Percentiles rank a stretch among this genome's conserved stretches.
phyloP scores from a whole-genome alignment of 35 echinoderm and acorn worm species.

The Hemicentrotus pulcherrimus region DNA sequence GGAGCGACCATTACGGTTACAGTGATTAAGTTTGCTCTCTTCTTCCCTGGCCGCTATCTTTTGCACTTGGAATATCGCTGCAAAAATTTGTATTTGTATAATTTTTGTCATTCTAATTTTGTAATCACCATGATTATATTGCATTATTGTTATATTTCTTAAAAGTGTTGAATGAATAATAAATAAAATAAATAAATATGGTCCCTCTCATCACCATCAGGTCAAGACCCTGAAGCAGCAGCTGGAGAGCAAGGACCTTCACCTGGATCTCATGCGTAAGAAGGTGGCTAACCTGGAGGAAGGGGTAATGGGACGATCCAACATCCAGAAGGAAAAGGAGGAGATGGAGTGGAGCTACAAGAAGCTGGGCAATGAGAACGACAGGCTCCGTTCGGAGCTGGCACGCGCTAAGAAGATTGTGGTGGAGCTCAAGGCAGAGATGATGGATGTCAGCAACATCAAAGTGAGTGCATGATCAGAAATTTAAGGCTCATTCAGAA shows the following conservation, averaged over 20 bases:
- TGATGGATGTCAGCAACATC: slow-evolving; percentile 86
- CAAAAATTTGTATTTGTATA: no score
- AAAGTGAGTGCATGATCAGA: slow-evolving; percentile 64
- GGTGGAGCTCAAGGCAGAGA: slow-evolving; percentile 79
- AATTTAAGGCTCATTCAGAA: no score
- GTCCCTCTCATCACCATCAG: not conserved
- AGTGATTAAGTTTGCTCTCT: no score
- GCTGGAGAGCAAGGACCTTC: slow-evolving; percentile 97
- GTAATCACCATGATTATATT: no score
- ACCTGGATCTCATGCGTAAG: slow-evolving; percentile 94
- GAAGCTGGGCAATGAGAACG: slow-evolving; percentile 81
- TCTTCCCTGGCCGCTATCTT: no score
- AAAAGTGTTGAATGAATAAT: no score
- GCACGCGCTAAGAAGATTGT: slow-evolving; percentile 82
- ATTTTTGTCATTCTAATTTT: no score
- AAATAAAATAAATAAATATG: no score
- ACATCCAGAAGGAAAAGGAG: slow-evolving; percentile 83
- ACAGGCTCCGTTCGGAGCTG: slow-evolving; percentile 81
- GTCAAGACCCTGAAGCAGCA: slow-evolving; percentile 85
- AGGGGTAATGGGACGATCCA: slow-evolving; percentile 67
- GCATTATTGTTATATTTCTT: no score
- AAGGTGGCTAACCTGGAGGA: slow-evolving; percentile 85
- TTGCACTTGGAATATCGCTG: no score
- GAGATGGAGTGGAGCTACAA: slow-evolving; percentile 74
- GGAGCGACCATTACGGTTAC: no score